Evolutionary conservation across 2,113 vertebrate genomes (phyloP), one percentile per base, ranked within the genome.

Genomic region (Bufo gargarizans): DNA sequence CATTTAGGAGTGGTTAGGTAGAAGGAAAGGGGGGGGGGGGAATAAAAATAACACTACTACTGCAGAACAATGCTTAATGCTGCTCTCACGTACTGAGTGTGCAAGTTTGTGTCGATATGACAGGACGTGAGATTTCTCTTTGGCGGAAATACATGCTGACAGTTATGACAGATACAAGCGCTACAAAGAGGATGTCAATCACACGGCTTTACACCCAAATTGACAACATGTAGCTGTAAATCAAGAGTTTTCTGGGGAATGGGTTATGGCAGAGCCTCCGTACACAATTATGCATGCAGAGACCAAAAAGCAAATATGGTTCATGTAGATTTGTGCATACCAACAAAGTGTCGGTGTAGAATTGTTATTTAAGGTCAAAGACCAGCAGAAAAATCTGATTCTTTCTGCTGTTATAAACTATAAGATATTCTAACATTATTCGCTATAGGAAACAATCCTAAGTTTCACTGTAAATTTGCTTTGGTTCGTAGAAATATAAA

Each of bases 11-110:
- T 74, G 86, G 53, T 82, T 10, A 63, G 14, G 71, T 8, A 56
- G 89, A 88, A 78, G 86, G 45, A 20, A 74, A 0, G 67, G 16
- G 49, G 65, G 63, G 20, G n/a, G 22, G 20, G 20, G 4, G n/a
- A 20, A 33, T 22, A 53, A 9, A 47, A 61, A 82, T 53, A 55
- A 43, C 1, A 63, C 49, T 9, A 6, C 53, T 84, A 59, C 86
- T 88, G 90, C 65, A 84, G 79, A 74, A 87, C 69, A 80, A 88
- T 59, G 59, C 87, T 86, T 90, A 90, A 89, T 86, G 91, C 71
- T 6, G 71, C 20, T 77, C 12, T 89, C 89, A 89, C 84, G 87
- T 89, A 91, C 92, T 93, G 92, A 94, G 92, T 93, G 91, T 90
- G 93, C 93, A 93, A 87, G 89, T 91, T 90, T 89, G 56, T 86